Evolutionary conservation across 2,888 invertebrate species (phyloP), one percentile per base, ranked within the genome.

Genomic region (Drosophila mayaguana): DNA sequence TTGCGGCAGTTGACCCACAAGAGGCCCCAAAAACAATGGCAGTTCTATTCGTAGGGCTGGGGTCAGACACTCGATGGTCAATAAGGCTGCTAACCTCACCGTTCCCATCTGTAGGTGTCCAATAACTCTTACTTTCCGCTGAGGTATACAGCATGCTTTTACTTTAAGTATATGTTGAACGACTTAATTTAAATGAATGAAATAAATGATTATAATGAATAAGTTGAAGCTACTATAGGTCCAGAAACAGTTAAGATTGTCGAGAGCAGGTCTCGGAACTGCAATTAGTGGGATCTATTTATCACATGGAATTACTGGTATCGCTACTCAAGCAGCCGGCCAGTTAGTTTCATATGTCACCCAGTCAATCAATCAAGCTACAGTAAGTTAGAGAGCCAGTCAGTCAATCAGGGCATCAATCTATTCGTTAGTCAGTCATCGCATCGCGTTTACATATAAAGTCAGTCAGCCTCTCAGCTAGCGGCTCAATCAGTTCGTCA

Each of bases 31-130:
- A 55, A 56, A 64, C 65, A 75, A 71, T 67, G 60, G 38, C 40
- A 48, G 61, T 12, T 61, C 63, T 66, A 61, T 53, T 36, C 46
- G n/a, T 20, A 28, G 16, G 18, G 18, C 20, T 18, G 36, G 50
- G 72, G 69, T 68, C 59, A 82, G 28, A 72, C 51, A 78, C 80
- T 80, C 80, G 78, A 73, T 46, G 72, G 68, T 57, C 67, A 54
- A 61, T 53, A 20, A 18, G 57, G 32, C 46, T 57, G 46, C 28
- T 54, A 59, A 42, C 63, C 22, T 14, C 16, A 9, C 3, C 25
- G 22, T 3, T 2, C 14, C 32, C 14, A 20, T 16, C 9, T 8
- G 20, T 36, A 32, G 60, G n/a, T 28, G 48, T 11, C 32, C 2
- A 54, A 54, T 22, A 43, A 64, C 42, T 42, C 25, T 14, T 12